Base-by-base conservation (phyloP, 2,113 vertebrate genomes). In the Thalassoma bifasciatum region DNA sequence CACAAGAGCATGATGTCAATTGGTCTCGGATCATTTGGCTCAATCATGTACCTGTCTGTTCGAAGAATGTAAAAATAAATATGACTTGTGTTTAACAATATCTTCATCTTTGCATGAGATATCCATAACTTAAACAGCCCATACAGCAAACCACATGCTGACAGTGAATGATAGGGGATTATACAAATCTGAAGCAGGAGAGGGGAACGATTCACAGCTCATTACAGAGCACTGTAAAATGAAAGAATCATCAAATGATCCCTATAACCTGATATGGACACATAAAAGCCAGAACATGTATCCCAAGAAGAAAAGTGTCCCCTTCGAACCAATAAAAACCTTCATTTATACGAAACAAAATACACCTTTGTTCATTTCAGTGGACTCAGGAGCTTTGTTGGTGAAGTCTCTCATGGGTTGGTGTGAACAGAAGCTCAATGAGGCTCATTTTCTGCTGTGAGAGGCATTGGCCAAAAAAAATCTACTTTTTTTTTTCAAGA, bases 1-100 rank as follows among this genome's bases (percentile, higher is more conserved):
- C 57, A 60, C 83, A 84, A 63, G 77, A 65, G 52, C 13, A 84
- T 89, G 81, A 90, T 81, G 84, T 86, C 79, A 89, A 65, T 61
- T 62, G 83, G 72, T 84, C 79, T 63, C 23, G 75, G 67, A 66
- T 61, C 64, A 81, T 88, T 86, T 83, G 77, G 71, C 82, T 81
- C 83, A 68, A 57, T 87, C 24, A 3, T 73, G 65, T 68, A 54
- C 64, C 62, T 69, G 82, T 74, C 74, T 52, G 1, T 69, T 60
- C 2, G 8, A 80, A 72, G 75, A 52, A 74, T 64, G 75, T 47
- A n/a, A 72, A 86, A 89, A 86, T 69, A 88, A 90, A 92, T 66
- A 79, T 6, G 52, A 61, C 60, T 8, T 17, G 59, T 38, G 49
- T 73, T 77, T 24, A 81, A 80, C 77, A 64, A 74, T 60, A 74